Evolutionary conservation across 2,113 vertebrate genomes (phyloP).

Genomic region (Amblyornis subalaris): DNA sequence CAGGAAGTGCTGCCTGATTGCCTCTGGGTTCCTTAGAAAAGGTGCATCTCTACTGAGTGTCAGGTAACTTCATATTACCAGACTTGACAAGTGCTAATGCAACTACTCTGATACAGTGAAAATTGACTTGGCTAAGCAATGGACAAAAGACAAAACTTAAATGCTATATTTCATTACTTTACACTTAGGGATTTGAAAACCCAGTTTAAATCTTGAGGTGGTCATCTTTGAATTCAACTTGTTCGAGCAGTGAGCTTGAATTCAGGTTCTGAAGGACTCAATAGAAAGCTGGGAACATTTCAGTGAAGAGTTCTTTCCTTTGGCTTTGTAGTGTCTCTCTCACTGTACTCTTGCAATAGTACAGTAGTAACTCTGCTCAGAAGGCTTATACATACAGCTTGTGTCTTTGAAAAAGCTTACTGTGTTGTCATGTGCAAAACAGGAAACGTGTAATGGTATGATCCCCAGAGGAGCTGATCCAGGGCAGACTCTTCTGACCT

Average conservation of each 20-base stretch:
- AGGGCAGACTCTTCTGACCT: constrained; percentile 25
- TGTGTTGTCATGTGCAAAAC: constrained; percentile 44
- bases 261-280: neutral
- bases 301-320: neutral
- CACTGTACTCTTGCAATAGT: neutral
- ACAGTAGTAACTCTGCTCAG: neutral
- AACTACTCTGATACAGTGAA: neutral
- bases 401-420: constrained; percentile 11
- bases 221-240: neutral
- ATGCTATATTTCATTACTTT: neutral
- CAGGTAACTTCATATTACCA: neutral
- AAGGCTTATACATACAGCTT: neutral
- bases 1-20: neutral
- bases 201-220: neutral
- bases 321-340: neutral
- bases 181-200: neutral
- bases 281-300: neutral
- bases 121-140: neutral
- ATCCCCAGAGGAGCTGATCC: neutral
- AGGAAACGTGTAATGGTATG: constrained; percentile 7
- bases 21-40: neutral
- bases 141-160: neutral
- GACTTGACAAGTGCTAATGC: neutral
- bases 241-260: neutral
- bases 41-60: neutral